A percentile compares a stretch with the other conserved stretches of the same genome.
Evolutionary conservation across 2,797 vertebrate species (phyloP).

Genomic region (Mionectes olivaceus): DNA sequence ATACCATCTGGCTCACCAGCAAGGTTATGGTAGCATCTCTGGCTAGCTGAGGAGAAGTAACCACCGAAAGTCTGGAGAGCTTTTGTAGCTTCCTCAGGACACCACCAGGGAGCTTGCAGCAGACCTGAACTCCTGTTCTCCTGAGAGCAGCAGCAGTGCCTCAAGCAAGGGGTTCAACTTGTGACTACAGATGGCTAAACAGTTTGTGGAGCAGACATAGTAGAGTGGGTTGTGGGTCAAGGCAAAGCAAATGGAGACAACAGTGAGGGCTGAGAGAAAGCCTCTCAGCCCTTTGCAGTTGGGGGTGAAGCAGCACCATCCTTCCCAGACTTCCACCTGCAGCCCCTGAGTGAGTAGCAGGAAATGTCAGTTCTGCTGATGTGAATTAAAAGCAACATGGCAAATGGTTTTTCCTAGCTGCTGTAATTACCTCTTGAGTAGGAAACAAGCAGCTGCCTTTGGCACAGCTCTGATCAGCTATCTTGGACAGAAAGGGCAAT

Average conservation of each 20-base stretch:
- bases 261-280: neutral
- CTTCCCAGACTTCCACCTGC: neutral
- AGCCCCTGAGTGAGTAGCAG: neutral
- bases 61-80: neutral
- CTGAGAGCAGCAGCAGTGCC: neutral
- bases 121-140: neutral
- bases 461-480: neutral
- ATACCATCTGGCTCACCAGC: neutral
- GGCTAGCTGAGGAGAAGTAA: neutral
- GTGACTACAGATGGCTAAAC: neutral
- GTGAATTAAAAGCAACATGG: slow-evolving; percentile 30
- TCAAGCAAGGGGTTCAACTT: neutral
- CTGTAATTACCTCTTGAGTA: slow-evolving; percentile 1
- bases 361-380: slow-evolving; percentile 28
- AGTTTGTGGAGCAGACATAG: neutral
- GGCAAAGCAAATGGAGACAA: neutral
- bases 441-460: slow-evolving; percentile 2
- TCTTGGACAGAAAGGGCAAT: neutral
- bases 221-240: neutral
- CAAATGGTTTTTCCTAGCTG: slow-evolving; percentile 8
- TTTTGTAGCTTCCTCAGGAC: neutral
- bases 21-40: neutral
- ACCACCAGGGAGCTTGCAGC: neutral
- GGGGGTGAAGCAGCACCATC: neutral
- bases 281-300: neutral